Evolutionary conservation across 2,888 invertebrate genomes (phyloP).

Genomic region (Agriopis leucophaearia): DNA sequence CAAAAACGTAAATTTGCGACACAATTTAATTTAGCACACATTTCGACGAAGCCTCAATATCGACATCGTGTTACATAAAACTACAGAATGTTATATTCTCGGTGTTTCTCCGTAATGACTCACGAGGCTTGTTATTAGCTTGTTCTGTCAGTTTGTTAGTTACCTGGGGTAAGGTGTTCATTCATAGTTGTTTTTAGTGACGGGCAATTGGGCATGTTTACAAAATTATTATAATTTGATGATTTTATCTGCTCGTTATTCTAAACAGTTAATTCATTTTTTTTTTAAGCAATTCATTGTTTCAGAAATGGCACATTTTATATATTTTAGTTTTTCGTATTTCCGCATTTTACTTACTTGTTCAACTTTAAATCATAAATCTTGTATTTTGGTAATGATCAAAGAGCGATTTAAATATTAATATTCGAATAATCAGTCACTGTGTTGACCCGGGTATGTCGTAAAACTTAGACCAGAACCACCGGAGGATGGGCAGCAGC

Average conservation of each 20-base stretch:
- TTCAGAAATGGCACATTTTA: too few relatives aligned
- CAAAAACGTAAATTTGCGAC: conserved; percentile 11
- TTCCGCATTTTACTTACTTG: too few relatives aligned
- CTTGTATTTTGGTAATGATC: too few relatives aligned
- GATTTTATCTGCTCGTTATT: conserved; percentile 7
- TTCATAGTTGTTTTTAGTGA: conserved; percentile 24
- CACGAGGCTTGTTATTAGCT: conserved; percentile 28
- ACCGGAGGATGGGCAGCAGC: too few relatives aligned
- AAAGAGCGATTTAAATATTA: too few relatives aligned
- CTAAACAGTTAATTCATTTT: background rate
- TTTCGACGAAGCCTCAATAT: conserved; percentile 29
- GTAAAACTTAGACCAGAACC: too few relatives aligned
- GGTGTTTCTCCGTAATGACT: conserved; percentile 34
- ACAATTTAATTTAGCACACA: conserved; percentile 22
- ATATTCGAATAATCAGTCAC: background rate
- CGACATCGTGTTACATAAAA: conserved; percentile 38
- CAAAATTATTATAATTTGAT: background rate
- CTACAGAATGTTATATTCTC: conserved; percentile 33
- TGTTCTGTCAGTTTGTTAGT: conserved; percentile 27
- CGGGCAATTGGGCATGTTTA: background rate
- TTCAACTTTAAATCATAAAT: too few relatives aligned
- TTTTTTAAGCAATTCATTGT: background rate
- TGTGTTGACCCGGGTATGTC: too few relatives aligned
- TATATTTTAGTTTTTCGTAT: too few relatives aligned
- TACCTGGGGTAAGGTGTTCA: conserved; percentile 24